Evolutionary conservation across 1,140 invertebrate genomes (phyloP).

Genomic region (Cydia strobilella): DNA sequence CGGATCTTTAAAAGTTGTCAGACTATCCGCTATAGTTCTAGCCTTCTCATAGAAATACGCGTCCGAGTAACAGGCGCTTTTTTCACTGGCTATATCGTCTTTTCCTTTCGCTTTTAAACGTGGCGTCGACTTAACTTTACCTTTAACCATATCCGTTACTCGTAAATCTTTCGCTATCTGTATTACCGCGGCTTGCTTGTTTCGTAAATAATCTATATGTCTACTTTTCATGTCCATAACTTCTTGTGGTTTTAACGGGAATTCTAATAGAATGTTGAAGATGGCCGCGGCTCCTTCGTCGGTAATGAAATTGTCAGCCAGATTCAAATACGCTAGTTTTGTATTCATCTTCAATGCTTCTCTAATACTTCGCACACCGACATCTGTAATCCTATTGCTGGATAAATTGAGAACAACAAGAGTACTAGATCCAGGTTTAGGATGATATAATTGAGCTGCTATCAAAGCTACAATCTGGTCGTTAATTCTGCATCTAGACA

Average conservation of each 20-base stretch:
- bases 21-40: conserved; percentile 39
- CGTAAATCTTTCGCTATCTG: conserved; percentile 47
- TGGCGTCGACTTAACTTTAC: conserved; percentile 37
- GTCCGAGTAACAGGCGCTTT: conserved; percentile 44
- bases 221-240: conserved; percentile 43
- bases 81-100: conserved; percentile 16
- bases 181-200: neutral
- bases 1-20: conserved; percentile 57
- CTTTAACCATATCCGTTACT: conserved; percentile 42
- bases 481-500: conserved; percentile 56
- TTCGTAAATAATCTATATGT: conserved; percentile 45
- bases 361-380: conserved; percentile 51
- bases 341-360: conserved; percentile 55
- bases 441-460: conserved; percentile 43
- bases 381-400: conserved; percentile 61
- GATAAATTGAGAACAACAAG: conserved; percentile 56
- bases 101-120: conserved; percentile 41
- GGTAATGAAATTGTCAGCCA: conserved; percentile 56
- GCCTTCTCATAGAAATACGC: conserved; percentile 50
- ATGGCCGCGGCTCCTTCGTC: conserved; percentile 54
- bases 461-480: conserved; percentile 53
- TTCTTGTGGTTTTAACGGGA: conserved; percentile 48
- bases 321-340: conserved; percentile 55
- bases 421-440: conserved; percentile 51
- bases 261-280: conserved; percentile 48